phyloP scores from a whole-genome alignment of 2,888 invertebrate species.

The Andrena minutula region DNA sequence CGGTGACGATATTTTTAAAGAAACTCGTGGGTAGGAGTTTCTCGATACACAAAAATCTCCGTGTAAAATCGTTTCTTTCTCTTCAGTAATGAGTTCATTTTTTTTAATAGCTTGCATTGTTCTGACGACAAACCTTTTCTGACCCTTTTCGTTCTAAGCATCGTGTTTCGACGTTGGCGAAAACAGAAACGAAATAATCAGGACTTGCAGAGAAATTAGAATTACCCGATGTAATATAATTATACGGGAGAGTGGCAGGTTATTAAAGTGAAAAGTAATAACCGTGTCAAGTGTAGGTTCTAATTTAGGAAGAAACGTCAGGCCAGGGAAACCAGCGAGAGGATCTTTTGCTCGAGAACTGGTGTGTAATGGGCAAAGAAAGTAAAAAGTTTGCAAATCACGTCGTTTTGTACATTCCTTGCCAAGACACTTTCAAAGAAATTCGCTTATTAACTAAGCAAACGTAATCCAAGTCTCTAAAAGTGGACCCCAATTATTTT shows the following conservation, averaged over 20 bases:
- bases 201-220: neutral
- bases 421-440: neutral
- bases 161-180: neutral
- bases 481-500: no score
- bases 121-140: neutral
- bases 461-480: neutral
- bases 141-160: neutral
- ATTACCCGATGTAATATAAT: constrained; percentile 25
- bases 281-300: constrained; percentile 36
- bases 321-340: constrained; percentile 10
- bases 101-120: neutral
- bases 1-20: constrained; percentile 36
- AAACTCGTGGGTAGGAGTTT: constrained; percentile 7
- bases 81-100: neutral
- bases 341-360: constrained; percentile 14
- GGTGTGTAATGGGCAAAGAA: constrained; percentile 3
- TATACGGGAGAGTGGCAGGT: constrained; percentile 11
- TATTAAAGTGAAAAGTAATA: constrained; percentile 55
- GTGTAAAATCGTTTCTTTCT: constrained; percentile 2
- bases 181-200: constrained; percentile 6
- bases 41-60: neutral
- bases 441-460: constrained; percentile 7
- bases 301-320: constrained; percentile 30
- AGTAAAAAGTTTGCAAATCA: constrained; percentile 5
- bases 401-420: neutral